These are phyloP conservation scores for Philotrypesis tridentata DNA, from an alignment of 1,140 invertebrate genomes.

Conservation along the genomic window DNA sequence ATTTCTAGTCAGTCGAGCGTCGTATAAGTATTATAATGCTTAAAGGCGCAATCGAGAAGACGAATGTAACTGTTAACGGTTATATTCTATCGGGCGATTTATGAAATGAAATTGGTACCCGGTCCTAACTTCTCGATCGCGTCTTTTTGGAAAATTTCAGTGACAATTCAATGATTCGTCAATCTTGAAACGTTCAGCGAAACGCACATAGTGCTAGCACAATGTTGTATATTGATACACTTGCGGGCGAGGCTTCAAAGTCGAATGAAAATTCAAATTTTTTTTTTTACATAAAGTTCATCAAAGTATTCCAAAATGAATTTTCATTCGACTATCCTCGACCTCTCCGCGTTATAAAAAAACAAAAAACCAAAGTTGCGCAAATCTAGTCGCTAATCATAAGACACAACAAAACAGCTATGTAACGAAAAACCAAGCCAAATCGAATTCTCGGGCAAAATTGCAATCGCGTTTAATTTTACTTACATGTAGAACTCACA, in stretches of 20 bases:
- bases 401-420: neutral
- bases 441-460: conserved; percentile 42
- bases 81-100: neutral
- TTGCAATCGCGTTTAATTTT: conserved; percentile 15
- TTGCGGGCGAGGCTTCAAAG: too few species aligned
- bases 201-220: too few species aligned
- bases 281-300: too few species aligned
- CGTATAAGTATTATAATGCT: neutral
- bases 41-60: neutral
- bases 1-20: conserved; percentile 22
- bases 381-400: conserved; percentile 11
- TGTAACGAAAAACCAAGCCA: neutral
- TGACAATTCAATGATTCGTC: too few species aligned
- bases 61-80: too few species aligned
- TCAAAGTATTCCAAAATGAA: too few species aligned
- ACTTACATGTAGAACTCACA: neutral
- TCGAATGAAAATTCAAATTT: too few species aligned
- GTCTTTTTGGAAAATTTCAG: neutral
- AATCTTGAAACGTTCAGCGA: too few species aligned
- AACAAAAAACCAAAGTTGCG: too few species aligned
- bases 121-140: neutral
- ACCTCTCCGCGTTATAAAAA: too few species aligned
- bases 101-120: conserved; percentile 10
- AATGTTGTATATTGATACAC: too few species aligned
- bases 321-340: too few species aligned